phyloP scores from a whole-genome alignment of 2,888 invertebrate genomes.

The Podotricha telesiphe region DNA sequence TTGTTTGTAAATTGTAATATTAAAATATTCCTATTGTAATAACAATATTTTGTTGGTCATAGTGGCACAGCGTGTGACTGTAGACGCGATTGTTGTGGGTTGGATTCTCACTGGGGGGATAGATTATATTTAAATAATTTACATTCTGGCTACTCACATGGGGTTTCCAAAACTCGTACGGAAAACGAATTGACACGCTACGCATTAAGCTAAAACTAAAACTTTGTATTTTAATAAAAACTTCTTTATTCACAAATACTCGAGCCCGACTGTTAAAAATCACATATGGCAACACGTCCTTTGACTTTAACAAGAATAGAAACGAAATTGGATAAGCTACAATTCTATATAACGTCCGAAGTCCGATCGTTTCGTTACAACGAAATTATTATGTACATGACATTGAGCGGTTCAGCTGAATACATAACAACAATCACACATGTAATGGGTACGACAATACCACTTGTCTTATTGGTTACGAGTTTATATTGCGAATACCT shows the following conservation, averaged over 20 bases:
- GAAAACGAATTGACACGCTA: too few relatives aligned
- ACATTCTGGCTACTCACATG: too few relatives aligned
- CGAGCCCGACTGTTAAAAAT: not conserved
- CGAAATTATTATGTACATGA: constrained; percentile 3
- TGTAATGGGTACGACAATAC: constrained; percentile 33
- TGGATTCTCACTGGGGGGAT: too few relatives aligned
- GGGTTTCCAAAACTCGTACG: too few relatives aligned
- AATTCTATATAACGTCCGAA: not conserved
- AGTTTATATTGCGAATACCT: not conserved
- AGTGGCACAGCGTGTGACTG: too few relatives aligned
- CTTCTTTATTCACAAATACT: too few relatives aligned
- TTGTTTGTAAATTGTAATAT: not conserved
- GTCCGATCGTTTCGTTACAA: constrained; percentile 1
- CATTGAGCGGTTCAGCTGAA: constrained; percentile 39
- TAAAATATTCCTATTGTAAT: not conserved
- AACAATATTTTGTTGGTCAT: not conserved
- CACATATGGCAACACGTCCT: not conserved
- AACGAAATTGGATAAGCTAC: not conserved
- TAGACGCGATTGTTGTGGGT: too few relatives aligned
- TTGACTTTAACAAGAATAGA: constrained; percentile 7
- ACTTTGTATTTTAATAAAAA: too few relatives aligned
- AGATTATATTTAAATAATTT: too few relatives aligned
- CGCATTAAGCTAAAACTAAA: too few relatives aligned
- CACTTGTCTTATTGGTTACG: constrained; percentile 24
- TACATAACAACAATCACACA: constrained; percentile 36